Conservation (phyloP, 2,888 invertebrate genomes). For the Agrotis exclamationis region DNA sequence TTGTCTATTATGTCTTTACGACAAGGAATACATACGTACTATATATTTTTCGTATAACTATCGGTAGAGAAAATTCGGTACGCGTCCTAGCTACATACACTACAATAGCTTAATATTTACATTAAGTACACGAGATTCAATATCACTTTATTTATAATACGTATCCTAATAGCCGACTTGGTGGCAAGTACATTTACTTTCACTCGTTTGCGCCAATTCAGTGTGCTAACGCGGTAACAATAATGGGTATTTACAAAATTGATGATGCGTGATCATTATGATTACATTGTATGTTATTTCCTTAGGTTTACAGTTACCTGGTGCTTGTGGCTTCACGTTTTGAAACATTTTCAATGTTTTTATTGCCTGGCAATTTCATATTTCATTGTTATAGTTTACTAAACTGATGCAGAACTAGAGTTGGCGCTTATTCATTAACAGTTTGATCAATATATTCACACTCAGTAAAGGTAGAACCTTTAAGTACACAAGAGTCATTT, state of each 20-base stretch:
- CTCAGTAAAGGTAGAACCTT: conserved; percentile 69
- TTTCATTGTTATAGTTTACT: conserved; percentile 29
- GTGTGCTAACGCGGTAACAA: conserved; percentile 63
- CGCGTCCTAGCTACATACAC: conserved; percentile 77
- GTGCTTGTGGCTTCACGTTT: conserved; percentile 29
- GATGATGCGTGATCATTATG: conserved; percentile 58
- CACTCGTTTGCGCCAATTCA: conserved; percentile 66
- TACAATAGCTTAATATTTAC: conserved; percentile 84
- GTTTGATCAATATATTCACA: conserved; percentile 69
- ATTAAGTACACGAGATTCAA: conserved; percentile 83
- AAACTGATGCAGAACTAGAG: conserved; percentile 41
- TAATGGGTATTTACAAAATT: conserved; percentile 62
- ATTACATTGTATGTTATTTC: conserved; percentile 55
- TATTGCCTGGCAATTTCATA: conserved; percentile 47
- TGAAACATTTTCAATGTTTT: conserved; percentile 53
- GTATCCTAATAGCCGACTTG: conserved; percentile 81
- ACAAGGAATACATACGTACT: conserved; percentile 79
- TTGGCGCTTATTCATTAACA: conserved; percentile 61
- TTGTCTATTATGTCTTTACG: conserved; percentile 77
- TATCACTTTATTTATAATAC: conserved; percentile 84
- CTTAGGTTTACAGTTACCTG: conserved; percentile 51
- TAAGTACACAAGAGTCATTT: conserved; percentile 84
- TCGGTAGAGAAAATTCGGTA: conserved; percentile 89
- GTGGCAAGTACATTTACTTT: conserved; percentile 73
- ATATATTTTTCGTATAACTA: conserved; percentile 78